Evolutionary conservation across 2,113 vertebrate species (phyloP), one percentile per base, ranked within the genome.

Genomic region (Charina bottae): DNA sequence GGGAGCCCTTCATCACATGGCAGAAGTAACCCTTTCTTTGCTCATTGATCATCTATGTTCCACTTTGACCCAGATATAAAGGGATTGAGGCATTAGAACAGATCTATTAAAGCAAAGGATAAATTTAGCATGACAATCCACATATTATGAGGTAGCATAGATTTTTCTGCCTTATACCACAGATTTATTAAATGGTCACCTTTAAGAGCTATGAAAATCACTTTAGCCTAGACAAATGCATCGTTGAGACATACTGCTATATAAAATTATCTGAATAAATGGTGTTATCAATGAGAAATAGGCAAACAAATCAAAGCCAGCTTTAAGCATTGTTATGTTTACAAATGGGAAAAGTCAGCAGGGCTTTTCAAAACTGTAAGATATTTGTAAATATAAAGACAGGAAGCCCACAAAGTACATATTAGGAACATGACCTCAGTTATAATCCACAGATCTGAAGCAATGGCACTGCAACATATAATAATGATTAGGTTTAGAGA

Each of bases 331-430:
- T 56, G 26, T 17, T 56, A 19, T 28, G 53, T 59, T 33, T 59
- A 84, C 84, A 91, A 49, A 60, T 62, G 13, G 26, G 56, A 84
- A 62, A 92, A 84, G 56, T 46, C 87, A 89, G n/a, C 58, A 85
- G 28, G 59, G 6, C n/a, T 68, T 89, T 89, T 92, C 78, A 85
- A 89, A 78, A 84, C 9, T 60, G 21, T 23, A 89, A 26, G 46
- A 89, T 83, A 33, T 83, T 42, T 84, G 23, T 62, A 92, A 92
- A 89, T 33, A 92, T 42, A 54, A 92, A 64, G 56, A 89, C 78
- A 89, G 46, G 53, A 84, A 84, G 49, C 62, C 58, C 56, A 55
- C 89, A 84, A 88, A 89, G 59, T 42, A 92, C 85, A 92, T 64
- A 92, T 62, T 64, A 85, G 87, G 54, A 92, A 92, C 84, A 59